Base-by-base conservation (phyloP, 2,888 invertebrate genomes). In the Tineola bisselliella region DNA sequence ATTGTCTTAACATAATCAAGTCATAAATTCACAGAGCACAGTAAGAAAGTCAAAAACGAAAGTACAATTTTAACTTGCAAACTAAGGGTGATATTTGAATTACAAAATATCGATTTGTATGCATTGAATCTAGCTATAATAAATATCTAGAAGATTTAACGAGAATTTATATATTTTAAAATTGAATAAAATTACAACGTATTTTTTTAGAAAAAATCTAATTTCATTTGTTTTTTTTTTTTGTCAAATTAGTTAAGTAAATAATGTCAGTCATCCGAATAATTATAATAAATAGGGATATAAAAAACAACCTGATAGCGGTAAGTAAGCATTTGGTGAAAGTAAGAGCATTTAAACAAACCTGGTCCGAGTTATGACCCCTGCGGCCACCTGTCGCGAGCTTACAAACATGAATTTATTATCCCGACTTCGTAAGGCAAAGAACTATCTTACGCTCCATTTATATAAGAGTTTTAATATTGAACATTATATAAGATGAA, bases 321-420 rank as follows among this genome's bases (percentile, higher is more conserved):
- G 11, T 54, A n/a, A 12, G 25, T 4, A n/a, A n/a, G n/a, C 4
- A 54, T 54, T 70, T 66, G 71, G 81, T 77, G 82, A 84, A 83
- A 84, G 84, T 81, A 76, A 77, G 70, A 79, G 75, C 74, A 74
- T 75, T 25, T 72, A 75, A 44, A 77, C 70, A 75, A 77, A 72
- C 67, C 65, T 65, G 69, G 69, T 62, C 67, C 66, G 66, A 70
- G 66, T 64, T 62, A 60, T 77, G 80, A 81, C 79, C 80, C 71
- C 71, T 69, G 72, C 66, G 73, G 67, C 69, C 76, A 80, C 76
- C 76, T 75, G 76, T 69, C 69, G 64, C 65, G 63, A 63, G 48
- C 25, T 2, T 6, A 54, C 54, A 54, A 63, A 62, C 18, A 54
- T 54, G 25, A 25, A 54, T 54, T 12, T 52, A 52, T 52, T 52